A percentile compares a stretch with the other conserved stretches of the same genome.
Conservation (phyloP, 1,140 invertebrate species). For the Trachymyrmex septentrionalis region DNA sequence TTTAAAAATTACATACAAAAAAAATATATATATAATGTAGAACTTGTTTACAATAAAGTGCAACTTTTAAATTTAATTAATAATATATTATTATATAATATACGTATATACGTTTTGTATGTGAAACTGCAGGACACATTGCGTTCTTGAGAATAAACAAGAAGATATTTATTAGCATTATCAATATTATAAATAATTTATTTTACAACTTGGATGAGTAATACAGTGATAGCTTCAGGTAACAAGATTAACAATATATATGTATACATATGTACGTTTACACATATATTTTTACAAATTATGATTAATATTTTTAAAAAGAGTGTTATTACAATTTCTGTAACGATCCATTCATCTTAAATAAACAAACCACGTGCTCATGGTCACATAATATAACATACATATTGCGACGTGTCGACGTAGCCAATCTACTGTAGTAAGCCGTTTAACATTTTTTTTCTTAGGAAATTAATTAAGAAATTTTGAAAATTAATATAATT, state of each 20-base stretch:
- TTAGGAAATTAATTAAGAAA: constrained; percentile 2
- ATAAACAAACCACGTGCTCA: constrained; percentile 42
- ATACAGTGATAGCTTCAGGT: constrained; percentile 71
- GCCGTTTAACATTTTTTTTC: neutral
- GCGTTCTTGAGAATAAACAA: neutral
- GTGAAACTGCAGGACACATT: neutral
- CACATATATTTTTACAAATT: constrained; percentile 50
- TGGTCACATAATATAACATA: constrained; percentile 17
- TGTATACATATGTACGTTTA: constrained; percentile 16
- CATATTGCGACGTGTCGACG: constrained; percentile 15
- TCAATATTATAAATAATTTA: constrained; percentile 79
- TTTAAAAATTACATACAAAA: too few species aligned
- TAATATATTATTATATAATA: constrained; percentile 5
- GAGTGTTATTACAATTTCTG: constrained; percentile 32
- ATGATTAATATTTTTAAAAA: constrained; percentile 57
- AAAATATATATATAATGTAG: neutral
- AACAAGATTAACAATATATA: constrained; percentile 61
- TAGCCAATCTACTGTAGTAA: neutral
- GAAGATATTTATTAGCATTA: neutral
- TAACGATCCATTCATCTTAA: constrained; percentile 50
- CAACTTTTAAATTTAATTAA: constrained; percentile 4
- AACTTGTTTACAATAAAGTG: constrained; percentile 3
- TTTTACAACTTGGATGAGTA: constrained; percentile 78
- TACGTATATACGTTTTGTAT: neutral
- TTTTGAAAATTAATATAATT: neutral